These are phyloP conservation scores for Caenorhabditis briggsae DNA, from an alignment of 1,140 invertebrate genomes.

Conservation along the genomic window DNA sequence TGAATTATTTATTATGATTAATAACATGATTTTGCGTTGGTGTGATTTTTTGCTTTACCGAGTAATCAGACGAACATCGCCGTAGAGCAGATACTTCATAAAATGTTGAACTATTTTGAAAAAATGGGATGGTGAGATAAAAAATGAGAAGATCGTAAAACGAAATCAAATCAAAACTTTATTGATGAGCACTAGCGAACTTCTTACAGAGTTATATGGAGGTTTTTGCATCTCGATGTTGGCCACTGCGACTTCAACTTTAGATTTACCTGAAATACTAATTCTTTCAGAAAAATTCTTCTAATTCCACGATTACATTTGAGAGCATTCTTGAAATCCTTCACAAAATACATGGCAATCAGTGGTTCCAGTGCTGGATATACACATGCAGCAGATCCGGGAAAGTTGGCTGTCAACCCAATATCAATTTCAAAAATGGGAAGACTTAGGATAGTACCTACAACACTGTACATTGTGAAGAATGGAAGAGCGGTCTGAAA, in stretches of 20 bases:
- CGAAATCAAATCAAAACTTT: background rate
- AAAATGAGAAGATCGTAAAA: no score
- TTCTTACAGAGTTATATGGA: background rate
- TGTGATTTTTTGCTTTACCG: no score
- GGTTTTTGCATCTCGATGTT: background rate
- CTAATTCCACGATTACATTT: background rate
- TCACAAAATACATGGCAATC: constrained; percentile 3
- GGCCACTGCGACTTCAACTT: background rate
- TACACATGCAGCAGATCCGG: background rate
- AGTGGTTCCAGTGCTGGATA: background rate
- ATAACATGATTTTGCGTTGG: no score
- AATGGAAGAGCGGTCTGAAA: background rate
- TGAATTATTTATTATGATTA: no score
- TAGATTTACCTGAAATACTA: background rate
- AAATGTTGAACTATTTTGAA: no score
- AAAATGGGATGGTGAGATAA: no score
- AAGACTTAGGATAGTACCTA: background rate
- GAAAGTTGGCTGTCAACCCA: background rate
- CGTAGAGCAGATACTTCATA: no score
- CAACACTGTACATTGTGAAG: constrained; percentile 1
- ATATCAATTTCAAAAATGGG: background rate
- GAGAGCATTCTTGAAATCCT: background rate
- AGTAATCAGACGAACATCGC: no score
- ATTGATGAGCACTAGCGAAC: background rate
- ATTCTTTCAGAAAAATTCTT: background rate